Evolutionary conservation across 2,113 vertebrate genomes (phyloP).

Genomic region (Myrmophylax atrothorax): DNA sequence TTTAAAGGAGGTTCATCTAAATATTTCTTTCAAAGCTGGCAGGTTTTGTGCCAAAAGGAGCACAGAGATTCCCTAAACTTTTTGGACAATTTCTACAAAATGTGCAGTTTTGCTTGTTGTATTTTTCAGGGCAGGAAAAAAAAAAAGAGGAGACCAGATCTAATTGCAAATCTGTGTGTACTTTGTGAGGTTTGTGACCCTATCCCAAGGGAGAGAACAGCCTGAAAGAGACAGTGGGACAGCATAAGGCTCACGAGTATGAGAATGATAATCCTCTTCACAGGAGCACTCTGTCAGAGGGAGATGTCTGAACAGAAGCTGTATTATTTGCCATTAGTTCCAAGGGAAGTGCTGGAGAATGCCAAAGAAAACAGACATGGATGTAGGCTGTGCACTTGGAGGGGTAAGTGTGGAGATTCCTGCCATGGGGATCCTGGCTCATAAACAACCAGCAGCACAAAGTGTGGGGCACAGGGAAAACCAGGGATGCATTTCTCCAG

Average conservation of each 20-base stretch:
- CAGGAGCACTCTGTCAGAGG: background rate
- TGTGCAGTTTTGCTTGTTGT: background rate
- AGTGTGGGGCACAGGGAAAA: background rate
- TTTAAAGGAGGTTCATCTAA: background rate
- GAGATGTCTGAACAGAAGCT: background rate
- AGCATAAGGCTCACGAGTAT: background rate
- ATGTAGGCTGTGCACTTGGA: background rate
- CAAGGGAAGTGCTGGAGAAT: background rate
- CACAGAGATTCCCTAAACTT: background rate
- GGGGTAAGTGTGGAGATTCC: background rate
- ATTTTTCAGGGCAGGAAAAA: background rate
- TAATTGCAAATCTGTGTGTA: background rate
- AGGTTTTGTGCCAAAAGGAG: background rate
- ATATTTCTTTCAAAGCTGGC: background rate
- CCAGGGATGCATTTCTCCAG: background rate
- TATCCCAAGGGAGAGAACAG: background rate
- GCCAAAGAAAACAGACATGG: constrained; percentile 4
- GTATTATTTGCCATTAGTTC: background rate
- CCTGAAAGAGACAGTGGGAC: background rate
- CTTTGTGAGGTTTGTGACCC: background rate
- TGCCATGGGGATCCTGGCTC: fast-evolving
- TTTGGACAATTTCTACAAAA: background rate
- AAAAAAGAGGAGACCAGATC: background rate
- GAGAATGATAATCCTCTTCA: constrained; percentile 7
- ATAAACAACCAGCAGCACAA: background rate